These are phyloP conservation scores for Euborellia annulipes DNA, from an alignment of 1,140 invertebrate genomes.

Conservation along the genomic window DNA sequence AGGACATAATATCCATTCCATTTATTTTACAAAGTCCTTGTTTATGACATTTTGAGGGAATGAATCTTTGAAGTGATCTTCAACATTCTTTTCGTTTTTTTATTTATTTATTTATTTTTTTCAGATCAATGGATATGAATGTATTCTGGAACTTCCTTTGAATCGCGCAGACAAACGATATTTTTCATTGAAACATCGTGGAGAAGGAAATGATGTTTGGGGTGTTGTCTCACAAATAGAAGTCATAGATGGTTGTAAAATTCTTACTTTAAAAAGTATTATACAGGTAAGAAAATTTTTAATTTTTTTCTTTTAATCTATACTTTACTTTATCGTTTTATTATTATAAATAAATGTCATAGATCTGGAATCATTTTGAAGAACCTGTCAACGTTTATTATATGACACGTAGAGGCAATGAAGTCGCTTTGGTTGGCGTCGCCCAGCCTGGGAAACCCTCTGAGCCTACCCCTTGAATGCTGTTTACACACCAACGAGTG, in stretches of 20 bases:
- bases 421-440: conserved; percentile 51
- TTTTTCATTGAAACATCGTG: conserved; percentile 52
- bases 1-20: no score
- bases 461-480: conserved; percentile 71
- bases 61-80: no score
- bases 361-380: conserved; percentile 57
- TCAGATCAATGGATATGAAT: conserved; percentile 40
- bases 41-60: no score
- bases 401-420: conserved; percentile 53
- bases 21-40: no score
- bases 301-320: no score
- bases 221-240: conserved; percentile 63
- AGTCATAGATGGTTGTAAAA: conserved; percentile 49
- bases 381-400: conserved; percentile 68
- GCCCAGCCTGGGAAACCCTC: conserved; percentile 43
- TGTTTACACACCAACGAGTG: conserved; percentile 69
- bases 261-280: conserved; percentile 53
- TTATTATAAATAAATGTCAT: background rate
- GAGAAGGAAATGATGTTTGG: conserved; percentile 46
- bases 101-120: background rate
- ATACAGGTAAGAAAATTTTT: conserved; percentile 60
- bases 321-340: conserved; percentile 6
- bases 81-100: no score
- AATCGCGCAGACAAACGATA: conserved; percentile 75
- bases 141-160: conserved; percentile 52